Evolutionary conservation across 2,888 invertebrate species (phyloP).

Genomic region (Gerosis bhagava): DNA sequence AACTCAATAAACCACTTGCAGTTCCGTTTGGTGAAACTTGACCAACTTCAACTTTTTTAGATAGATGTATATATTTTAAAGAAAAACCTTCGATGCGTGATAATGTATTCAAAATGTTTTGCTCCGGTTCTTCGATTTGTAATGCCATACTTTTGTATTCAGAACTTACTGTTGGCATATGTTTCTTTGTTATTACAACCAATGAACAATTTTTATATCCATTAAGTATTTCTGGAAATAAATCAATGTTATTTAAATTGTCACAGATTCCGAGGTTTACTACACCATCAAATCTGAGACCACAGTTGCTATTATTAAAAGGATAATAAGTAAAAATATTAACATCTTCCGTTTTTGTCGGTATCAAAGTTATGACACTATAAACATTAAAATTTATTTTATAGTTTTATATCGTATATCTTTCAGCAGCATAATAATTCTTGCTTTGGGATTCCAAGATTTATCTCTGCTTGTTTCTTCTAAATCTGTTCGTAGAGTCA

Average conservation of each 20-base stretch:
- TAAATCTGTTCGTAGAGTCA: not conserved
- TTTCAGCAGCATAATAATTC: not conserved
- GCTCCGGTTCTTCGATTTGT: not conserved
- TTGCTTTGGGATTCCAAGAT: constrained; percentile 3
- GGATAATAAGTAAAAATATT: constrained; percentile 2
- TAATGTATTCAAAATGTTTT: not conserved
- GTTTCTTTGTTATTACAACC: not conserved
- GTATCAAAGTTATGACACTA: not conserved
- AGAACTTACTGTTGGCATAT: not conserved
- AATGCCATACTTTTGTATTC: too few relatives aligned
- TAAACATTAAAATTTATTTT: constrained; percentile 3
- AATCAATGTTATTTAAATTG: not conserved
- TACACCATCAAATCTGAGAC: not conserved
- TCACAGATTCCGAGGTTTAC: not conserved
- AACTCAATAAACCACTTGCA: not conserved
- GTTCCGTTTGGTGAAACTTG: not conserved
- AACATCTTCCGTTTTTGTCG: not conserved
- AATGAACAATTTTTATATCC: constrained; percentile 1
- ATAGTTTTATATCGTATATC: not conserved
- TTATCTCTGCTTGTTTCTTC: not conserved
- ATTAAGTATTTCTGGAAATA: not conserved
- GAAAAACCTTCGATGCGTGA: not conserved
- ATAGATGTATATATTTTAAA: not conserved
- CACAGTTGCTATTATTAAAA: not conserved
- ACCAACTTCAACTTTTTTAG: not conserved